Conservation (phyloP, 2,113 vertebrate species). For the Steatornis caripensis region DNA sequence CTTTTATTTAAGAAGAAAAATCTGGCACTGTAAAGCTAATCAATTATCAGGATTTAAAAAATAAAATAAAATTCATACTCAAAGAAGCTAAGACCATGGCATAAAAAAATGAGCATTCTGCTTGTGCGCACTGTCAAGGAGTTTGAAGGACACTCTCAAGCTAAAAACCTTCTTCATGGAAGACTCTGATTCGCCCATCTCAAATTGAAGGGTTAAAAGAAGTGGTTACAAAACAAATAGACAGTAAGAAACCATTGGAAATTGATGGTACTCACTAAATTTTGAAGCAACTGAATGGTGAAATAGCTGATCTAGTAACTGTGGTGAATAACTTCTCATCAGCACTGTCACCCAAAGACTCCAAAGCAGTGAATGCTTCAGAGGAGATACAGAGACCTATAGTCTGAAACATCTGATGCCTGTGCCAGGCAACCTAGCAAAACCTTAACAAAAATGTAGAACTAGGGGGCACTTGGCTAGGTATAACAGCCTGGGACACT, state of each 20-base stretch:
- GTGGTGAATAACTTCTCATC: not conserved
- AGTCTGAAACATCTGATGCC: not conserved
- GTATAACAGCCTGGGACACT: not conserved
- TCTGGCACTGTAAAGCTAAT: not conserved
- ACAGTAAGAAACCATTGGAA: not conserved
- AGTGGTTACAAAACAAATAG: not conserved
- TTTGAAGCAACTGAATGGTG: not conserved
- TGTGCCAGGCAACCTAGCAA: fast-evolving
- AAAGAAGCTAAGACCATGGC: not conserved
- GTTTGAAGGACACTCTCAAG: not conserved
- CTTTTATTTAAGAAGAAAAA: not conserved
- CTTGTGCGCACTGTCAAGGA: not conserved
- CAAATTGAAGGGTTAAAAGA: not conserved
- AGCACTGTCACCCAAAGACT: not conserved
- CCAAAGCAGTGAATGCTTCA: not conserved
- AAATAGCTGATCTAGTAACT: not conserved
- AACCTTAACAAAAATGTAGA: not conserved
- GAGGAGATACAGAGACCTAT: not conserved
- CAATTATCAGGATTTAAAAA: not conserved
- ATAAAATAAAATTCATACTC: not conserved
- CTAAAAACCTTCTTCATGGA: not conserved
- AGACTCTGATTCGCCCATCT: not conserved
- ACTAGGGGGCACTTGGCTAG: not conserved
- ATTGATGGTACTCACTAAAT: not conserved
- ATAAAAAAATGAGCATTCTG: not conserved